Base-by-base conservation (phyloP, 2,888 invertebrate genomes). In the Boloria euphrosyne region DNA sequence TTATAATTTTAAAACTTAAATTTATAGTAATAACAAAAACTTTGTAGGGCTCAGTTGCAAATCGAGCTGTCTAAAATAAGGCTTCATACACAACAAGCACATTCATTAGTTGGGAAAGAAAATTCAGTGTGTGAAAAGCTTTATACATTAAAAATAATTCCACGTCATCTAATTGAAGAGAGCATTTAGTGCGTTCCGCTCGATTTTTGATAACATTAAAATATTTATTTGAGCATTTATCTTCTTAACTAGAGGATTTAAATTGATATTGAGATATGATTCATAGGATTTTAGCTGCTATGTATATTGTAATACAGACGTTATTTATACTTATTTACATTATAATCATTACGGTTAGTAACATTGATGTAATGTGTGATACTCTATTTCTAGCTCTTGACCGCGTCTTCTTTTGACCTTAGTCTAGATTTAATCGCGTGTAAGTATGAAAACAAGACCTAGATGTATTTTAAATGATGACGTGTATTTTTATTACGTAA, bases 161-260 rank as follows among this genome's bases (percentile, higher is more conserved):
- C 47, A 47, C 65, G 60, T 70, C 66, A 70, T 71, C 68, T 78
- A 78, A 82, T 79, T 75, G 75, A 76, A 70, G 66, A 52, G 50
- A 72, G 65, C 72, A 67, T 76, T 73, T 70, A 64, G 50, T 62
- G 58, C 63, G 61, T 68, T 68, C 66, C 63, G 57, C 43, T 63
- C 57, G 58, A 64, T 66, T 69, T 74, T 70, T 72, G 67, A 73
- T 68, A 68, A 51, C 67, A 67, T 69, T 67, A 68, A 68, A 67
- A 69, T 73, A 72, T 69, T 72, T 68, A 66, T 68, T 69, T 52
- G 52, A 52, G 46, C 68, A 60, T 72, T 68, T 60, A 66, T 67
- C 65, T 63, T 63, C 22, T 50, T 71, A 67, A 67, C 64, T 62
- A 60, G 58, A 52, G 58, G 47, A 57, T 58, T 50, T 65, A 62